Evolutionary conservation across 2,113 vertebrate genomes (phyloP), one percentile per base, ranked within the genome.

Genomic region (Caranx melampygus): DNA sequence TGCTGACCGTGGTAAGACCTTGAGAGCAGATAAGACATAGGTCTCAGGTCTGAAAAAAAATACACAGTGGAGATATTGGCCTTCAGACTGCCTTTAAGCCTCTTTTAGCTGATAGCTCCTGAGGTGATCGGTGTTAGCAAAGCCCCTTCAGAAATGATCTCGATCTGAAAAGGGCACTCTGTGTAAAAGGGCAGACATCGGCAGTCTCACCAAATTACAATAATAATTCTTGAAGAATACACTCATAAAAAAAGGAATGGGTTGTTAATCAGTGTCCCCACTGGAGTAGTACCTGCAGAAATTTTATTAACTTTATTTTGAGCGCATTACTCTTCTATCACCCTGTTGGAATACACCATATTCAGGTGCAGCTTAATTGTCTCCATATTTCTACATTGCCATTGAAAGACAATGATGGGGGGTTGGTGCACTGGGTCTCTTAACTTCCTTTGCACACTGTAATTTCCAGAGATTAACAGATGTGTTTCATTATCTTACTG

Each of bases 271-370:
- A 84, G 82, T 81, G 81, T 51, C 65, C 54, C 65, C 74, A 67
- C 87, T 78, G 85, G 88, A 86, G 51, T 55, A 44, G 61, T 86
- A 89, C 82, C 84, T 83, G 73, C 75, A 91, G 78, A 85, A 72
- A 86, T 89, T 66, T 79, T 85, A 91, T 91, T 92, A 90, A 87
- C 84, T 91, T 90, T 89, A 91, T 91, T 83, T 90, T 83, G 70
- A 74, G 70, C 75, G 75, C 80, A 84, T 89, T 84, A 79, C 72
- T 90, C 83, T 87, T 75, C 63, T 77, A 82, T 88, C 61, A 79
- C 65, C 77, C 81, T 72, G 81, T 70, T 70, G 55, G 63, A 82
- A 80, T 75, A 78, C 42, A 81, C 54, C 65, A 44, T 65, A 85
- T 78, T 82, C 57, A 73, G 67, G 64, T 61, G 67, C 21, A 6